Base-by-base conservation (phyloP, 2,113 vertebrate genomes). In the Mohoua ochrocephala region DNA sequence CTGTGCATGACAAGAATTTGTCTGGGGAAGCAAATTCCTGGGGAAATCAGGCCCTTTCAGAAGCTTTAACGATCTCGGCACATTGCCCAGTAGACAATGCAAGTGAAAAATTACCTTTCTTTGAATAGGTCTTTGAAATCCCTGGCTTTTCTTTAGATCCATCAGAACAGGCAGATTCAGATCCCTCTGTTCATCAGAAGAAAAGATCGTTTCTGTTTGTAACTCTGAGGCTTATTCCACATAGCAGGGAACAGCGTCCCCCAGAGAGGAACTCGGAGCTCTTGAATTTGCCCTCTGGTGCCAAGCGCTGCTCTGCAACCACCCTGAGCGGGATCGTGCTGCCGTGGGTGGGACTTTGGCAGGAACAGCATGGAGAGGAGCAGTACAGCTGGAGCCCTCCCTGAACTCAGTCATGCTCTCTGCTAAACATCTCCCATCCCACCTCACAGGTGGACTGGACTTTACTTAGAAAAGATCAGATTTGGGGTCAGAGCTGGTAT, bases 341-440 rank as follows among this genome's bases (percentile, higher is more conserved):
- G 28, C 23, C 0, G 0, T 11, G 31, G 26, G 22, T 6, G 69
- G 52, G 65, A 41, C 11, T 81, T 57, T 2, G 19, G n/a, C 64
- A 92, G 64, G 60, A 74, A 0, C 33, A 20, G 9, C 2, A 3
- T 31, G 50, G 59, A 49, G 68, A n/a, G 49, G 26, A 69, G 4
- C 3, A 15, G 7, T 21, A 24, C 33, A 30, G 70, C 44, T 60
- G 37, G 41, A 80, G 11, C 20, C 6, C 26, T 5, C 11, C 4
- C 6, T 31, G 33, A 37, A 35, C 41, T 10, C 52, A 13, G 5
- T 15, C 10, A 8, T 9, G 31, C 28, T 63, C 37, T 80, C 73
- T 65, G 73, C 37, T 41, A 19, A 57, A 70, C 3, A 1, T 54
- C 52, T 89, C 17, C 41, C 81, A 11, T 30, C 69, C 20, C 18